A percentile compares a stretch with the other conserved stretches of the same genome.
Evolutionary conservation across 2,888 invertebrate species (phyloP).

Genomic region (Brenthis ino): DNA sequence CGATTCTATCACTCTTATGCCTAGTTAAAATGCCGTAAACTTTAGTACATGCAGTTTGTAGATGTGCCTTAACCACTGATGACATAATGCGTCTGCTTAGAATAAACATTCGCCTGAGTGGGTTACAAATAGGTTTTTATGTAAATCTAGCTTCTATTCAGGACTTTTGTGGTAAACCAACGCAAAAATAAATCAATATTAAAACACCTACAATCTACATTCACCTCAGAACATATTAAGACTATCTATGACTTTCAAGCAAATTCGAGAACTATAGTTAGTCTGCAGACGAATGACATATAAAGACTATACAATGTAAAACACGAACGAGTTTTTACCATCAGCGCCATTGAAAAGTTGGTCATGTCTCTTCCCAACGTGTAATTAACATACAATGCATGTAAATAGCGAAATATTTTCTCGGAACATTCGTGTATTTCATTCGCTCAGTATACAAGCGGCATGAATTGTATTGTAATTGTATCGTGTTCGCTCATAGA

Average conservation of each 20-base stretch:
- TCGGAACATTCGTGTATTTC: conserved; percentile 44
- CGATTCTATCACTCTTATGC: conserved; percentile 57
- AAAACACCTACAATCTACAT: neutral
- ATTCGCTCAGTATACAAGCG: conserved; percentile 14
- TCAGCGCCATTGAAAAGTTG: conserved; percentile 42
- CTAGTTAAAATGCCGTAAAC: conserved; percentile 42
- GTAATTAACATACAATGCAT: conserved; percentile 50
- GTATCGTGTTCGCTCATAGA: conserved; percentile 28
- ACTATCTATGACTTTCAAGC: neutral
- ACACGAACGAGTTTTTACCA: conserved; percentile 14
- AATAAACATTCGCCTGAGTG: conserved; percentile 10
- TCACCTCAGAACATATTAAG: neutral
- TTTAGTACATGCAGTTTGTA: conserved; percentile 31
- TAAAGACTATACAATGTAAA: conserved; percentile 1
- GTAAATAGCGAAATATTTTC: conserved; percentile 46
- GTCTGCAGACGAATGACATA: neutral
- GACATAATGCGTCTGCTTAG: conserved; percentile 24
- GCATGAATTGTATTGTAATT: conserved; percentile 34
- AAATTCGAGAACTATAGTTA: neutral
- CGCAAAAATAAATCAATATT: conserved; percentile 2
- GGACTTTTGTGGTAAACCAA: neutral
- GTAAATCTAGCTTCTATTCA: conserved; percentile 3
- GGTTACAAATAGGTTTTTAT: conserved; percentile 24
- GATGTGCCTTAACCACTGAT: conserved; percentile 13
- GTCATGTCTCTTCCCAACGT: conserved; percentile 43